Conservation (phyloP, 2,113 vertebrate genomes). For the Pelecanoides urinatrix region DNA sequence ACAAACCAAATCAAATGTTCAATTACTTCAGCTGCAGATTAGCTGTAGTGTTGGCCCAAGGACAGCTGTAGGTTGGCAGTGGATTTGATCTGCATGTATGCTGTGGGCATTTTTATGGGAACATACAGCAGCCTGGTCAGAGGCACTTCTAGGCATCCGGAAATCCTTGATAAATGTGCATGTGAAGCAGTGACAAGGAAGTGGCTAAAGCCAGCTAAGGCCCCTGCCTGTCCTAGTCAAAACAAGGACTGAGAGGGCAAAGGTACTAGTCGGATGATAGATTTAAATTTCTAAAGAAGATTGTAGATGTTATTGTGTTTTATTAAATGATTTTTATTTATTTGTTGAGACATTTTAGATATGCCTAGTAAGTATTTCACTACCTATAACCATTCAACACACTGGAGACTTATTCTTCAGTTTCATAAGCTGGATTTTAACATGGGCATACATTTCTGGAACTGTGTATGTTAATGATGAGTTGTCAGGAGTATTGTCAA, state of each 20-base stretch:
- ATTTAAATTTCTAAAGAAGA: neutral
- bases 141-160: neutral
- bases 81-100: neutral
- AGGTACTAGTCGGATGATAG: neutral
- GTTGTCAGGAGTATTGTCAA: neutral
- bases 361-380: neutral
- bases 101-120: neutral
- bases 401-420: neutral
- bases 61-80: neutral
- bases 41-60: neutral
- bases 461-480: neutral
- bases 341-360: neutral
- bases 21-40: neutral
- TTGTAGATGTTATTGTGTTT: neutral
- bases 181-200: neutral
- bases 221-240: neutral
- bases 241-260: neutral
- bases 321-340: neutral
- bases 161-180: neutral
- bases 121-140: neutral
- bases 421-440: neutral
- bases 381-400: neutral
- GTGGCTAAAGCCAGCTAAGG: neutral
- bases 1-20: neutral
- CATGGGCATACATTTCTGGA: neutral